Evolutionary conservation across 1,140 invertebrate genomes (phyloP).

Genomic region (Ridgeia piscesae): DNA sequence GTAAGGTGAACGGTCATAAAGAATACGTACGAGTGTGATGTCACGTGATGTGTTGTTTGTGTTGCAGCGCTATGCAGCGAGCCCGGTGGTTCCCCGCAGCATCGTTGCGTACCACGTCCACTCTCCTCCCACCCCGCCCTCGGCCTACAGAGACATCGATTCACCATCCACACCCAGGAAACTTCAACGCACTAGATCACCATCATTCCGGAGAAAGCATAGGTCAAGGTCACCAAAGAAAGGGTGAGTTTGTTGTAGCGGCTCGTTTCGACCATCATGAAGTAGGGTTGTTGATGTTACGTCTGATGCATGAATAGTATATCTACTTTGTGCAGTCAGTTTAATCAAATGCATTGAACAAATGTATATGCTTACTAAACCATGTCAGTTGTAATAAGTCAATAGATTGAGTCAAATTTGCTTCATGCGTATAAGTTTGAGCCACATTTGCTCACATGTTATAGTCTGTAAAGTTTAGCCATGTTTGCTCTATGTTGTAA

Average conservation of each 20-base stretch:
- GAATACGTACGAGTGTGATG: background rate
- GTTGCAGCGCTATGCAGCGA: background rate
- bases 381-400: too few species aligned
- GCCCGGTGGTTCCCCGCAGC: background rate
- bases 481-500: too few species aligned
- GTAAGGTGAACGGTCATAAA: background rate
- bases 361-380: too few species aligned
- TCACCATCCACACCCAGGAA: background rate
- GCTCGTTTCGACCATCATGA: background rate
- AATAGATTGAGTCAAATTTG: too few species aligned
- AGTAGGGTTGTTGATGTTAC: background rate
- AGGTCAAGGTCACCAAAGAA: conserved; percentile 19
- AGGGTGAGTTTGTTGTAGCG: background rate
- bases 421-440: too few species aligned
- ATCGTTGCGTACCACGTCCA: background rate
- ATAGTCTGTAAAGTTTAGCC: too few species aligned
- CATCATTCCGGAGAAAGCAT: conserved; percentile 11
- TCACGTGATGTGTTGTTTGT: background rate
- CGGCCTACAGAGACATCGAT: background rate
- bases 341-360: too few species aligned
- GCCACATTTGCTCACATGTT: too few species aligned
- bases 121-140: background rate
- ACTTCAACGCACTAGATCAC: background rate
- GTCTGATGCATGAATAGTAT: background rate
- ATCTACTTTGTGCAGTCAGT: too few species aligned